Base-by-base conservation (phyloP, 1,140 invertebrate genomes). In the Anoplolepis gracilipes region DNA sequence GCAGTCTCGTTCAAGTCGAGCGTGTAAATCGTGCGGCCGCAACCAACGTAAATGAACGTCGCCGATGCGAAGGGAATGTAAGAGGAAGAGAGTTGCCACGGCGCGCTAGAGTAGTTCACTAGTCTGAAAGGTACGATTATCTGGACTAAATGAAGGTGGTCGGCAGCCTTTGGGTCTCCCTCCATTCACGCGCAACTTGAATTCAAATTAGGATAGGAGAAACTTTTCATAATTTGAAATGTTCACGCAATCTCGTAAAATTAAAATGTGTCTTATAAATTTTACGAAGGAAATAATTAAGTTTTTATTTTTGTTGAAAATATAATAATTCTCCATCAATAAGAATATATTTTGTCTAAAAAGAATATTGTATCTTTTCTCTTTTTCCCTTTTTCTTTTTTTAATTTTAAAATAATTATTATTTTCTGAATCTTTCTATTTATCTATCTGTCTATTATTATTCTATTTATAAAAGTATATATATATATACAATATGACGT, bases 21-120 rank as follows among this genome's bases (percentile, higher is more conserved):
- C 57, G 79, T 91, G 88, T 93, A 93, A 87, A 86, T 91, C 59
- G 91, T 91, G n/a, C 92, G 91, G 78, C 88, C 93, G 65, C 92
- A 93, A 76, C 92, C 92, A 57, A 93, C 79, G 30, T 84, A 88
- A 72, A 79, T 90, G 90, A 92, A 90, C 85, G 69, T 91, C 57
- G 90, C 88, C 65, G 86, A 86, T 65, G 91, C 91, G 84, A 93
- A 85, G 53, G 88, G 79, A 33, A 92, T 86, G 86, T 92, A 92
- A 55, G 91, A 85, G 61, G 91, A 84, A 55, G 91, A 84, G 84
- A 77, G 73, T 86, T 82, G n/a, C 42, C 25, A 33, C 77, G 67
- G 7, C 89, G 85, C 19, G 72, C 62, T 36, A 3, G 89, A 81
- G 78, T 89, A 92, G 85, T 92, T 88, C 65, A 92, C 84, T 57